Evolutionary conservation across 2,797 vertebrate genomes (phyloP).

Genomic region (Oceanodroma leucorhoa): DNA sequence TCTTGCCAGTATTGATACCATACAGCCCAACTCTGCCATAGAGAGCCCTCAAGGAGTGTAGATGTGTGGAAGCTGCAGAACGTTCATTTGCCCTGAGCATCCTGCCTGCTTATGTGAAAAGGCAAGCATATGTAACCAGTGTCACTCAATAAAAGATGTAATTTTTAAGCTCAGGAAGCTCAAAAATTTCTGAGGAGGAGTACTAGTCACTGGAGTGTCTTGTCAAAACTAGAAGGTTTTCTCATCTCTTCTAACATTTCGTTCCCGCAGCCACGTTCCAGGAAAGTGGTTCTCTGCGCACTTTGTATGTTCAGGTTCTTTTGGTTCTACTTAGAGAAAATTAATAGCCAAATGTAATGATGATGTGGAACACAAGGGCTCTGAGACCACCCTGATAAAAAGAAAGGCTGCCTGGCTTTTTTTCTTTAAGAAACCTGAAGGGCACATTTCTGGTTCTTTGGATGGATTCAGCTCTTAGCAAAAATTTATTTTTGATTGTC

Average conservation of each 20-base stretch:
- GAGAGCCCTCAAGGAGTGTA: not conserved
- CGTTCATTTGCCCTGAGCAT: not conserved
- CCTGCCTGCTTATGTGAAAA: not conserved
- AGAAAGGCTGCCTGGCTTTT: not conserved
- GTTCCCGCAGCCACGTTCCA: not conserved
- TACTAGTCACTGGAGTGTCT: not conserved
- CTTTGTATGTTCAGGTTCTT: not conserved
- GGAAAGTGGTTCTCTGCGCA: not conserved
- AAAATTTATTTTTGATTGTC: not conserved
- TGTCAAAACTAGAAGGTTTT: not conserved
- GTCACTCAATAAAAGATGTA: not conserved
- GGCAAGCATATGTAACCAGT: not conserved
- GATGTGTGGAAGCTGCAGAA: not conserved
- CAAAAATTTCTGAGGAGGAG: not conserved
- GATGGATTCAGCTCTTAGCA: not conserved
- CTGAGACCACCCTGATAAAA: not conserved
- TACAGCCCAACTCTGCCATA: not conserved
- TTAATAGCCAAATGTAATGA: not conserved
- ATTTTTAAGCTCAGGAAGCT: not conserved
- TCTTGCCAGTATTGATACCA: not conserved
- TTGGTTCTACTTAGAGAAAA: not conserved
- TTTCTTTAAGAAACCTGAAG: not conserved
- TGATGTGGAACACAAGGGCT: not conserved
- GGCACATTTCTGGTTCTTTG: not conserved
- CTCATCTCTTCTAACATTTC: not conserved